Evolutionary conservation across 2,888 invertebrate genomes (phyloP), one percentile per base, ranked within the genome.

Genomic region (Megamerina dolium): DNA sequence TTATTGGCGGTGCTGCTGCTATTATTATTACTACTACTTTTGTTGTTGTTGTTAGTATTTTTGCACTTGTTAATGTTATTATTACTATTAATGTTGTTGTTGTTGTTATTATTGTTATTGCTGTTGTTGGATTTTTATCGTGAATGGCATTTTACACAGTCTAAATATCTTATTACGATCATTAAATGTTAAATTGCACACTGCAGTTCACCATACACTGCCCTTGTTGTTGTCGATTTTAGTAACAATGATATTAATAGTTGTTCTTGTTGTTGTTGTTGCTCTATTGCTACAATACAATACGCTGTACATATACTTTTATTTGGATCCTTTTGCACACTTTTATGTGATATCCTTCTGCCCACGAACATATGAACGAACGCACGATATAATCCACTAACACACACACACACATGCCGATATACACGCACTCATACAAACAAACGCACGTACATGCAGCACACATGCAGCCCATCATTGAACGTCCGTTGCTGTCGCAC

Each of bases 401-500:
- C 9, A 16, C 31, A 21, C 21, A 20, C 20, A 41, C 16, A 19
- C 16, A 26, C n/a, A 13, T 2, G 5, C 14, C 23, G 19, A 5
- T 14, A 41, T 18, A 14, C 23, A 12, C 26, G 23, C n/a, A 29
- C 23, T 5, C 16, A 23, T 8, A 21, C n/a, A n/a, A n/a, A n/a
- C n/a, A n/a, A n/a, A n/a, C n/a, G n/a, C n/a, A n/a, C 10, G 23
- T 23, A 23, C 6, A 10, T 23, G 23, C 23, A 23, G 23, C 6
- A 10, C 23, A 23, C 23, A 23, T 10, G 10, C 23, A 10, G 23
- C 6, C 23, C n/a, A n/a, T n/a, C n/a, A n/a, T n/a, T n/a, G n/a
- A n/a, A n/a, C 41, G 45, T 46, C 46, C 46, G 38, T 38, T 42
- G 35, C 37, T 31, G 46, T 30, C 46, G 41, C 46, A 37, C 42